Base-by-base conservation (phyloP, 2,113 vertebrate genomes). In the Alligator sinensis region DNA sequence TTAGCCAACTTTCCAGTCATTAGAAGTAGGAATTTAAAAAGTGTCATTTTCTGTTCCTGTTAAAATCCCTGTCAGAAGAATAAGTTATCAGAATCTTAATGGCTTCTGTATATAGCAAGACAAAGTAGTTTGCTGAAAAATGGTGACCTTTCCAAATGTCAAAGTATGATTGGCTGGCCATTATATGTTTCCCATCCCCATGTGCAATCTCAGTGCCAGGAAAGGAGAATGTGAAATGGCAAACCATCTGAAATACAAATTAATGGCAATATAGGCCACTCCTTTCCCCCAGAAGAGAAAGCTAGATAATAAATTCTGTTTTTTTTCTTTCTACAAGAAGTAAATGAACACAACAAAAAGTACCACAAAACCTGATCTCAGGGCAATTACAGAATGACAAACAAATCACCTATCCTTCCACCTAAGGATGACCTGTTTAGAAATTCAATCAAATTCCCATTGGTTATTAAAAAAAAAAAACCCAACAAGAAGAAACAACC, bases 111-210 rank as follows among this genome's bases (percentile, higher is more conserved):
- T 83, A 91, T 10, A 95, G 85, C 58, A 72, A 83, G 84, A 72
- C 34, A 70, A 5, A 55, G 57, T 28, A 47, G 80, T 24, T 21
- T 81, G 58, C 90, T 76, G 66, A 70, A 78, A 92, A 90, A 87
- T 2, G 68, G 18, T 34, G 75, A 84, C 82, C 82, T 96, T 96
- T 89, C 34, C 82, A 93, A 89, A 91, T 38, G 64, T 15, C 89
- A 84, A 58, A 18, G 61, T 83, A 79, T 2, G 60, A 63, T 28
- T 8, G n/a, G n/a, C 1, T 21, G 30, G 80, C 72, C 72, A 80
- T 28, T 68, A 30, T 8, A 30, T 2, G 9, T 13, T 13, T 47
- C 25, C 54, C 21, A 10, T 7, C 27, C 77, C 55, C 81, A 55
- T 47, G 25, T 55, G 61, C 38, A 18, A 54, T 27, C 63, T 22